These are phyloP conservation scores for Mylabris sibirica DNA, from an alignment of 2,888 invertebrate species.

Conservation along the genomic window DNA sequence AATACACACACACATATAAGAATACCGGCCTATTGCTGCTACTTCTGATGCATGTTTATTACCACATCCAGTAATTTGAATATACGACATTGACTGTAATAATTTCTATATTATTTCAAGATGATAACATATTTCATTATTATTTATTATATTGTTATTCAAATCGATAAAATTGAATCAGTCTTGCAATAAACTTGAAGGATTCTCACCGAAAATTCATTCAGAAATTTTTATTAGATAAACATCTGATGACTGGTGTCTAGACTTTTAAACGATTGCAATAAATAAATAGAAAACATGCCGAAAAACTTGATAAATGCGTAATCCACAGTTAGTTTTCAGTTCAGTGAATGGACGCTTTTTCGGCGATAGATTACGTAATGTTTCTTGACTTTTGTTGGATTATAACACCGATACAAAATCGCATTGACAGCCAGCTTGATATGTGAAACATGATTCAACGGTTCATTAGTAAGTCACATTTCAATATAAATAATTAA, in stretches of 20 bases:
- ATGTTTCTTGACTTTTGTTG: background rate
- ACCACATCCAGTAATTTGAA: slow-evolving; percentile 47
- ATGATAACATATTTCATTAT: slow-evolving; percentile 4
- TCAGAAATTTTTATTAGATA: too few relatives aligned
- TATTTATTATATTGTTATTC: slow-evolving; percentile 7
- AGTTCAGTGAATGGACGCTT: too few relatives aligned
- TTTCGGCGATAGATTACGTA: background rate
- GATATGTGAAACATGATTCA: slow-evolving; percentile 3
- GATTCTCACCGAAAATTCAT: too few relatives aligned
- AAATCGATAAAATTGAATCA: background rate
- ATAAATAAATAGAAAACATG: too few relatives aligned
- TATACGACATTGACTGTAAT: slow-evolving; percentile 44
- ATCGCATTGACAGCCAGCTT: background rate
- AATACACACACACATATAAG: background rate
- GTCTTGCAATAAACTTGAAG: too few relatives aligned
- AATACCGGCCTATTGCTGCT: background rate
- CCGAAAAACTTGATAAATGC: too few relatives aligned
- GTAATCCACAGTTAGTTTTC: too few relatives aligned
- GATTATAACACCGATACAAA: background rate
- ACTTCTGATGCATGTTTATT: slow-evolving; percentile 47
- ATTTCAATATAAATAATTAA: background rate
- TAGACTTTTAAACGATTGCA: too few relatives aligned
- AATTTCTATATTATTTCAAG: slow-evolving; percentile 34
- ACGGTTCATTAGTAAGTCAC: background rate
- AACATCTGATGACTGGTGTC: too few relatives aligned